A percentile compares a stretch with the other conserved stretches of the same genome.
Evolutionary conservation across 2,113 vertebrate genomes (phyloP).

Genomic region (Leucopsar rothschildi): DNA sequence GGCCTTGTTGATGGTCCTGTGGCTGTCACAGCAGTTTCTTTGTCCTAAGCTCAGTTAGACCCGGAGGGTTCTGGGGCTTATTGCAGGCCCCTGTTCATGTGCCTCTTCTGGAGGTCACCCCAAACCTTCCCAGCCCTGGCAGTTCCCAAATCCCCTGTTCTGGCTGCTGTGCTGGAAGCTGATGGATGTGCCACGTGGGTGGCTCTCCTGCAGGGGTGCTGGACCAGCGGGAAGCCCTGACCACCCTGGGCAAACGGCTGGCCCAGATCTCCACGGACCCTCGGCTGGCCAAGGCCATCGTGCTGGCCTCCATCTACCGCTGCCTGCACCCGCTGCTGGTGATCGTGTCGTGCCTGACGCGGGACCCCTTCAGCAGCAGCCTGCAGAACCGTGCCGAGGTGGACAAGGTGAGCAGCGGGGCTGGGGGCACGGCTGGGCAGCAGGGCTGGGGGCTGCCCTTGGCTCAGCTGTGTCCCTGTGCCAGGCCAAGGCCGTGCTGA

Average conservation of each 20-base stretch:
- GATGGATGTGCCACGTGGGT: accelerated
- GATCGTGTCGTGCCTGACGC: slow-evolving; percentile 89
- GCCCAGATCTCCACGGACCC: slow-evolving; percentile 91
- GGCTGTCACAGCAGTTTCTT: neutral
- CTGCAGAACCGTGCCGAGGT: slow-evolving; percentile 85
- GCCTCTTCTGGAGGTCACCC: neutral
- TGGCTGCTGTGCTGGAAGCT: accelerated
- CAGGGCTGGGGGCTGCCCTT: accelerated
- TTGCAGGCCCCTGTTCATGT: neutral
- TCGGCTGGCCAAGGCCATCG: slow-evolving; percentile 89
- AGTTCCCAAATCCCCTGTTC: accelerated
- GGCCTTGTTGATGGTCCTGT: neutral
- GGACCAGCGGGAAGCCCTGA: slow-evolving; percentile 85
- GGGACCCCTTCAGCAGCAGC: slow-evolving; percentile 94
- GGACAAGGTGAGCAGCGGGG: slow-evolving; percentile 76
- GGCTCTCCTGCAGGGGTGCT: slow-evolving; percentile 79
- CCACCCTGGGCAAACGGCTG: slow-evolving; percentile 86
- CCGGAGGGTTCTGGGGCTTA: neutral
- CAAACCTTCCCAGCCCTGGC: neutral
- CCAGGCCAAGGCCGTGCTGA: slow-evolving; percentile 85
- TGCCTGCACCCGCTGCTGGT: slow-evolving; percentile 88
- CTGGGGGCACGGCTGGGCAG: accelerated
- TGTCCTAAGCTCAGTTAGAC: neutral
- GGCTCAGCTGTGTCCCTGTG: accelerated
- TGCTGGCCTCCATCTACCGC: slow-evolving; percentile 87